phyloP scores from a whole-genome alignment of 2,113 vertebrate genomes.

The Cynopterus brachyotis region DNA sequence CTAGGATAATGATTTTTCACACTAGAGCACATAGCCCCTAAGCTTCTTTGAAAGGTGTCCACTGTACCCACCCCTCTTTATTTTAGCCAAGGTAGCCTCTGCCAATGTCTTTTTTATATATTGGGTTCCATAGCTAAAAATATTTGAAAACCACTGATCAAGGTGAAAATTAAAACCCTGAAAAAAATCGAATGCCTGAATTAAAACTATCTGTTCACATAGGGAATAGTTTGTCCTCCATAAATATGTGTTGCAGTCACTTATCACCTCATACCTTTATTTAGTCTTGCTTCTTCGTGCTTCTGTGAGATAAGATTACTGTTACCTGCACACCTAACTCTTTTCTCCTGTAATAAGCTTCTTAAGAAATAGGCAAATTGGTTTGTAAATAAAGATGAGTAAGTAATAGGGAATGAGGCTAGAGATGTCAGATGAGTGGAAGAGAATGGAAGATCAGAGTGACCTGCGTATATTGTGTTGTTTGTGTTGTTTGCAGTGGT shows the following conservation, averaged over 20 bases:
- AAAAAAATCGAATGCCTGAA: neutral
- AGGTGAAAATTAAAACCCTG: neutral
- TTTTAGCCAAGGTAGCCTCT: neutral
- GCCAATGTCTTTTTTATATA: neutral
- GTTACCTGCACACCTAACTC: neutral
- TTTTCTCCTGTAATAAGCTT: conserved; percentile 8
- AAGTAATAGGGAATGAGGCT: neutral
- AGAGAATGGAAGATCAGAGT: neutral
- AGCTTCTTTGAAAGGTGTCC: neutral
- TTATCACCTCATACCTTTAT: neutral
- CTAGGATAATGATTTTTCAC: neutral
- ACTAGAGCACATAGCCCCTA: neutral
- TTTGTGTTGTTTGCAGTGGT: neutral
- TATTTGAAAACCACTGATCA: neutral
- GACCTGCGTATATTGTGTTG: neutral
- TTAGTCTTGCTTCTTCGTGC: neutral
- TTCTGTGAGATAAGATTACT: neutral
- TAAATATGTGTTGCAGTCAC: neutral
- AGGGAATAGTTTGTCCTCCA: neutral
- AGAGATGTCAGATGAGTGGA: neutral
- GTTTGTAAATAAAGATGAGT: neutral
- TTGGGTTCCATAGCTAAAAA: neutral
- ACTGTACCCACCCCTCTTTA: neutral
- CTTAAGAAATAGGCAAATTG: neutral
- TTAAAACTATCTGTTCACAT: neutral